Evolutionary conservation across 2,113 vertebrate genomes (phyloP), one percentile per base, ranked within the genome.

Genomic region (Nothobranchius kuhntae): DNA sequence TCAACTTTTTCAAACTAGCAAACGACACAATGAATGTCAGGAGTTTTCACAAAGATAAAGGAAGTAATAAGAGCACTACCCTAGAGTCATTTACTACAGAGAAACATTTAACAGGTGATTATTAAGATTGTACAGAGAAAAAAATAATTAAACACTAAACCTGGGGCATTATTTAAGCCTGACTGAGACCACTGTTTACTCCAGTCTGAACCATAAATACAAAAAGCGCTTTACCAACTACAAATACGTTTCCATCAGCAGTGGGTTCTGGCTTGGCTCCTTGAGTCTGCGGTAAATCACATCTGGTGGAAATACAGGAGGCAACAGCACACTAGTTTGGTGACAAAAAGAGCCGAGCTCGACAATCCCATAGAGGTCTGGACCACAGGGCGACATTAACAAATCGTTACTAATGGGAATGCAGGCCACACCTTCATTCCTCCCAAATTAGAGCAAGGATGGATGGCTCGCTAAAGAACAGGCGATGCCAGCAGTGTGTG

Each of bases 401-500:
- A 86, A 76, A 84, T 80, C 68, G 78, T 80, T 73, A 71, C 82
- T 86, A 89, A 84, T 86, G 80, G 75, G 75, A 80, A 77, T 40
- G 61, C 68, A 71, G 65, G 83, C 82, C 82, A 84, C 83, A 78
- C 89, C 80, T 84, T 89, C 83, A 90, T 87, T 89, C 86, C 81
- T 84, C 80, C 77, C 61, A 58, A 88, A 87, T 86, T 86, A 88
- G 87, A 74, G 79, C 50, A 58, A 81, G 78, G 80, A 80, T 65
- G 77, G 73, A 14, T 81, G 86, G 65, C 71, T 83, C 81, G 84
- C 82, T 86, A 77, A 82, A 81, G 81, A 68, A 64, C 77, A 3
- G 71, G 77, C 75, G 64, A 81, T 79, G 77, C 63, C 68, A 88
- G 71, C 75, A 38, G 71, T 81, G 79, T 51, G 48, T 48, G 2